Percentiles rank a stretch among this genome's conserved stretches.
These are phyloP conservation scores for Myripristis murdjan DNA, from an alignment of 2,797 vertebrate genomes.

Conservation along the genomic window DNA sequence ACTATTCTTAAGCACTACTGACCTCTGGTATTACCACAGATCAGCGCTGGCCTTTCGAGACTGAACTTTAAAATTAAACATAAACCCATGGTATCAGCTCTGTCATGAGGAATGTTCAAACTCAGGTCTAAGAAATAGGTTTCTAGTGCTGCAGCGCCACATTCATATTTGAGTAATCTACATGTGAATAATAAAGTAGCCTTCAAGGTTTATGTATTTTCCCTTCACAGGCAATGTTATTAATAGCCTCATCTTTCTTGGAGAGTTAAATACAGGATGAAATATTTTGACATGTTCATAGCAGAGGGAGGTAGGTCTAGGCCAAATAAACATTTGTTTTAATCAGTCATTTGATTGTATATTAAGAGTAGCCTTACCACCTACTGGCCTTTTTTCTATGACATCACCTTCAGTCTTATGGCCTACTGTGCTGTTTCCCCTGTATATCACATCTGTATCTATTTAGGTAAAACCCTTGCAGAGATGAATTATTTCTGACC, in stretches of 20 bases:
- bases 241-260: conserved; percentile 82
- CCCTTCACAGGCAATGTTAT: conserved; percentile 77
- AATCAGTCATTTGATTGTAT: conserved; percentile 81
- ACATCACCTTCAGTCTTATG: conserved; percentile 57
- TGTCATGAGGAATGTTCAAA: conserved; percentile 18
- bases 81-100: conserved; percentile 10
- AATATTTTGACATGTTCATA: conserved; percentile 82
- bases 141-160: conserved; percentile 46
- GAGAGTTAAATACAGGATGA: conserved; percentile 77
- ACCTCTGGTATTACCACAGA: conserved; percentile 6
- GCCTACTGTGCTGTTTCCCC: conserved; percentile 23
- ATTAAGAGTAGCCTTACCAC: conserved; percentile 59
- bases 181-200: conserved; percentile 83
- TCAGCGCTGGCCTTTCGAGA: conserved; percentile 20
- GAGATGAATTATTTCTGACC: conserved; percentile 68
- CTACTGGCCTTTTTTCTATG: conserved; percentile 51
- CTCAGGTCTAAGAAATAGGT: conserved; percentile 38
- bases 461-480: conserved; percentile 72
- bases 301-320: conserved; percentile 66
- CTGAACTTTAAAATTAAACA: conserved; percentile 28
- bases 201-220: conserved; percentile 82
- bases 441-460: conserved; percentile 67
- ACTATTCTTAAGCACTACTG: conserved; percentile 11
- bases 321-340: conserved; percentile 81
- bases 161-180: conserved; percentile 80